phyloP scores from a whole-genome alignment of 2,797 vertebrate species.

The Zalophus californianus region DNA sequence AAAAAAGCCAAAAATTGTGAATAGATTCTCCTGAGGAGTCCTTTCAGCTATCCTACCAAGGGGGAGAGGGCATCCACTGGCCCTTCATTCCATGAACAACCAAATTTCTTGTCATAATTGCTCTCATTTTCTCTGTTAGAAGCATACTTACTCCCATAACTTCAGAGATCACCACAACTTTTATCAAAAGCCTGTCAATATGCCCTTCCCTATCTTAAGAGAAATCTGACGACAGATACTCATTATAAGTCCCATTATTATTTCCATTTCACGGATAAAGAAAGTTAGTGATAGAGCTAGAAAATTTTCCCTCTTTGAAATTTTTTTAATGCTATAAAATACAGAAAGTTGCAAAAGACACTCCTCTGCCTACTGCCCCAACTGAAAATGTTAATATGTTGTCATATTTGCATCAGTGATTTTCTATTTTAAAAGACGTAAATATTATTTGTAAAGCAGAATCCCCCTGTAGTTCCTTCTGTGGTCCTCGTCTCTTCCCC shows the following conservation, averaged over 20 bases:
- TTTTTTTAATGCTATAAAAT: not conserved
- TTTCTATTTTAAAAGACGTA: not conserved
- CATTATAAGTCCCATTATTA: not conserved
- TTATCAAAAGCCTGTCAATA: not conserved
- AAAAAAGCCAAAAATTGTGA: not conserved
- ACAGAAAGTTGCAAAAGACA: not conserved
- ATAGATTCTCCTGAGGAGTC: not conserved
- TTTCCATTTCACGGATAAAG: not conserved
- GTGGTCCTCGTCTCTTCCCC: not conserved
- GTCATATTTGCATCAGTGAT: not conserved
- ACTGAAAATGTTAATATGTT: not conserved
- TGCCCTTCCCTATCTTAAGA: not conserved
- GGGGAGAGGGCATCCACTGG: not conserved
- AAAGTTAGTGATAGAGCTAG: not conserved
- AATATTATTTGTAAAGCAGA: not conserved
- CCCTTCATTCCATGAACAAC: not conserved
- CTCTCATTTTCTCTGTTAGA: not conserved
- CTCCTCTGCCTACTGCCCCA: not conserved
- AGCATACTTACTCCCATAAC: not conserved
- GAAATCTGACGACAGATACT: not conserved
- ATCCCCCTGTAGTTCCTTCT: not conserved
- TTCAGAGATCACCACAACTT: not conserved
- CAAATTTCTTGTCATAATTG: not conserved
- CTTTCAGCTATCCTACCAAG: not conserved
- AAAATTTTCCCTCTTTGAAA: not conserved